Evolutionary conservation across 2,888 invertebrate species (phyloP), one percentile per base, ranked within the genome.

Genomic region (Drosophila mimetica): DNA sequence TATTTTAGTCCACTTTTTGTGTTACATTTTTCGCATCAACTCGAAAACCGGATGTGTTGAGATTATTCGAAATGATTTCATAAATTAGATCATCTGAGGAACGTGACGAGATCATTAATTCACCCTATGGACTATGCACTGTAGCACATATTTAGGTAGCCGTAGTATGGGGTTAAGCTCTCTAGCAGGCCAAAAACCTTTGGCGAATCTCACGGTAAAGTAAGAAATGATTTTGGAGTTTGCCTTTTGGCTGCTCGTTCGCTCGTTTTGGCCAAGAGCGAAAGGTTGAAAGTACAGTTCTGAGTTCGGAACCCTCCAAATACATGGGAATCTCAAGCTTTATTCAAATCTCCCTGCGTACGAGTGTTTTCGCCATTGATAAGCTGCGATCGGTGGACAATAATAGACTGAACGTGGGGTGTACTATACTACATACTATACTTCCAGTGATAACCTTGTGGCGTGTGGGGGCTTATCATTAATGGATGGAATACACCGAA

Each of bases 351-450:
- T 44, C 18, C 4, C 30, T 11, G 30, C 50, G 9, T 51, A 52
- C 52, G 65, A 65, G 63, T 64, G 63, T 28, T 52, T 63, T 65
- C 14, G 30, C 65, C 65, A 65, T 65, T 65, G 64, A 64, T 64
- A 65, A 64, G 64, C 52, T n/a, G 4, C 34, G 65, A 65, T 60
- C 60, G 20, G 34, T 28, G 51, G 11, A 51, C 52, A 42, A 63
- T 65, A 20, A 65, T 64, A 44, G 51, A 65, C 64, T 63, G 41
- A 64, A 36, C 28, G 14, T 39, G 55, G 14, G 16, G 28, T 57
- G 37, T 44, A 41, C 37, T 22, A 18, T n/a, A 36, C 46, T 9
- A 42, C 5, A 44, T 8, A 50, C 3, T 16, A 14, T 20, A 41
- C 13, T 14, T 22, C 30, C 52, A 44, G n/a, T 52, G 64, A 64